These are phyloP conservation scores for Melieria crassipennis DNA, from an alignment of 2,888 invertebrate genomes.

Conservation along the genomic window DNA sequence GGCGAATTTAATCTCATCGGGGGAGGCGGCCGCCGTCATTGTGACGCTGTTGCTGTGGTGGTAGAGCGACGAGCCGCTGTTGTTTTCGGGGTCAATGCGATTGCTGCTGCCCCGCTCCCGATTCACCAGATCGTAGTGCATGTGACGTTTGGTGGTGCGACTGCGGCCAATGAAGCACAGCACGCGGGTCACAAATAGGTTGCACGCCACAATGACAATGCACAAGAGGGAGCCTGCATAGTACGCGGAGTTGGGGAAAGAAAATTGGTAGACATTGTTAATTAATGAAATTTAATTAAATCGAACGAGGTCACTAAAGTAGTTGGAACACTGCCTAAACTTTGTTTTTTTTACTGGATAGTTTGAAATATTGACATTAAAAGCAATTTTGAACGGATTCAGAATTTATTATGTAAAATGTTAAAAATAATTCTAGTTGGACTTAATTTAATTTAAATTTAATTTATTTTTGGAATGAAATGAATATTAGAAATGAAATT, in stretches of 20 bases:
- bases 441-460: no score
- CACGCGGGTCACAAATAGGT: constrained; percentile 82
- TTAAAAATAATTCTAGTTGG: no score
- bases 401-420: no score
- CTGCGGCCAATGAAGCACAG: constrained; percentile 68
- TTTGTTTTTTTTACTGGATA: no score
- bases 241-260: neutral
- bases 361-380: no score
- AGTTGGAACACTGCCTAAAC: neutral
- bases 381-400: no score
- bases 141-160: constrained; percentile 58
- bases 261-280: constrained; percentile 36
- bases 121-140: constrained; percentile 59
- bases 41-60: constrained; percentile 60
- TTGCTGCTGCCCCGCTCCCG: constrained; percentile 54
- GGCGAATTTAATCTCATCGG: constrained; percentile 86
- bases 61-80: constrained; percentile 59
- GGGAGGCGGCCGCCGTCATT: constrained; percentile 65
- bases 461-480: no score
- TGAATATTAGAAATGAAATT: no score
- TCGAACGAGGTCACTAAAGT: neutral
- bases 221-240: constrained; percentile 77
- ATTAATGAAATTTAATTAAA: neutral
- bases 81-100: constrained; percentile 55
- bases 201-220: constrained; percentile 81